Evolutionary conservation across 2,888 invertebrate species (phyloP).

Genomic region (Chloromyia formosa): DNA sequence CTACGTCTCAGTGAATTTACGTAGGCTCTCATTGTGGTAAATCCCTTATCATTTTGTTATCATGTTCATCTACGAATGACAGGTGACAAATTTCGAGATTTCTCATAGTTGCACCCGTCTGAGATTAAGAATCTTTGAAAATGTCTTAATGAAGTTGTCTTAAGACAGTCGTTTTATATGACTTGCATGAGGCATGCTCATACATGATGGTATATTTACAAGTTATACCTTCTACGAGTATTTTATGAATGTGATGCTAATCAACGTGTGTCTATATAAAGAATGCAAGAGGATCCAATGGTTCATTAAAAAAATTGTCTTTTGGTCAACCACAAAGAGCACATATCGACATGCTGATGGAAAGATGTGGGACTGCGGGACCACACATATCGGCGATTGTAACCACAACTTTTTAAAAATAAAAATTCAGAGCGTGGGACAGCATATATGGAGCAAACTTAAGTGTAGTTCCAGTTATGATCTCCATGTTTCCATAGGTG

Average conservation of each 20-base stretch:
- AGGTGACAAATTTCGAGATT: constrained; percentile 19
- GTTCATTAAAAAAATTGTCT: not conserved
- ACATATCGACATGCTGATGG: not conserved
- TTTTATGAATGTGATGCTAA: not conserved
- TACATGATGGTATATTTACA: no score
- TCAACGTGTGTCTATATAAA: not conserved
- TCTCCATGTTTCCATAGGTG: not conserved
- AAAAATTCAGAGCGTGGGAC: constrained; percentile 8
- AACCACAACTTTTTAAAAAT: not conserved
- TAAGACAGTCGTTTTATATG: not conserved
- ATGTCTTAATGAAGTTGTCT: constrained; percentile 19
- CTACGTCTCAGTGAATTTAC: no score
- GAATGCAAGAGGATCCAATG: not conserved
- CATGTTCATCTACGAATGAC: constrained; percentile 5
- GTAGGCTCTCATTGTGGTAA: no score
- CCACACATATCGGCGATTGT: constrained; percentile 8
- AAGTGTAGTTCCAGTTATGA: not conserved
- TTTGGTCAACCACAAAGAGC: not conserved
- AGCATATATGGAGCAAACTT: constrained; percentile 8
- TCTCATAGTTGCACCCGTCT: not conserved
- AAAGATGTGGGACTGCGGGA: not conserved
- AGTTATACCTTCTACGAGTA: not conserved
- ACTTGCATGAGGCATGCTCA: no score
- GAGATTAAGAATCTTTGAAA: not conserved
- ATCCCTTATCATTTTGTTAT: not conserved